Evolutionary conservation across 2,888 invertebrate species (phyloP), one percentile per base, ranked within the genome.

Genomic region (Cheilosia pagana): DNA sequence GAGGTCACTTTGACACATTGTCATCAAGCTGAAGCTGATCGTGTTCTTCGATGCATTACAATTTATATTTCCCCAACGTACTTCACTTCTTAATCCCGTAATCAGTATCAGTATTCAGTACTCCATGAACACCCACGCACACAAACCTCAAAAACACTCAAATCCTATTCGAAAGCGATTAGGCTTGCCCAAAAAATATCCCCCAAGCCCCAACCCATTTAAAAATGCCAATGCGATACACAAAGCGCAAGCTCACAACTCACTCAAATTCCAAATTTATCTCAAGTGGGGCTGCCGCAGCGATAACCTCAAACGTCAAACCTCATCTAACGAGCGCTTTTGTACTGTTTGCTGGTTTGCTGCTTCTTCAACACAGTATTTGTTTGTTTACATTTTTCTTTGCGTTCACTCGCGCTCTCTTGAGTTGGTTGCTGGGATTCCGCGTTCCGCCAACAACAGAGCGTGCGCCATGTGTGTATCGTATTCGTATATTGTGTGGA

Each of bases 321-420:
- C 68, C 71, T 53, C 60, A 12, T 45, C 43, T 57, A 78, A 75
- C 65, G 83, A 78, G 78, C 60, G 35, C 3, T 12, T 70, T 76
- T 45, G 12, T 62, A 35, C 28, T 71, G 41, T 60, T 65, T n/a
- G n/a, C n/a, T n/a, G n/a, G 28, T 82, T 72, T 72, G 59, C 59
- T 55, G 28, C 62, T 31, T 35, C 19, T 41, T 71, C 7, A 62
- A 55, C 62, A 45, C 62, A 45, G 71, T 65, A 50, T 67, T 75
- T 63, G 82, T 79, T 83, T 83, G 83, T 83, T 83, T 83, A 83
- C 83, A 65, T 83, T 78, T 78, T 52, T 21, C 48, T 52, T 53
- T 21, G 63, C 55, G 45, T 60, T 74, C 67, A 55, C 60, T 57
- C 74, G 55, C 31, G 16, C 70, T 81, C 83, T 83, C 83, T 83